A percentile compares a stretch with the other conserved stretches of the same genome.
Evolutionary conservation across 2,113 vertebrate genomes (phyloP).

Genomic region (Phyllostomus discolor): DNA sequence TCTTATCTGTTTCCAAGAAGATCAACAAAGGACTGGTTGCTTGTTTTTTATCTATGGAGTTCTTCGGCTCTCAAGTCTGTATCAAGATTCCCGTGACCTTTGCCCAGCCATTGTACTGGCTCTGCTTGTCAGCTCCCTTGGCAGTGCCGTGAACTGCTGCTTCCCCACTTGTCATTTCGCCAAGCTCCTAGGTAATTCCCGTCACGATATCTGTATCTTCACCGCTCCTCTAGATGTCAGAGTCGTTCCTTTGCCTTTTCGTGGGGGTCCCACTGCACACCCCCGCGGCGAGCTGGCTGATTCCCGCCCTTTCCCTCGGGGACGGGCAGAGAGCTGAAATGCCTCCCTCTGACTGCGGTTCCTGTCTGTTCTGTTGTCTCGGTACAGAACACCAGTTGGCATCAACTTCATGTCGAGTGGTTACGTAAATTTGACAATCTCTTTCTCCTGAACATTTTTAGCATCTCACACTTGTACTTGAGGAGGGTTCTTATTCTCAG

Average conservation of each 20-base stretch:
- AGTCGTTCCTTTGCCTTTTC: background rate
- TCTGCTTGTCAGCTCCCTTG: background rate
- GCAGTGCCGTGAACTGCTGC: background rate
- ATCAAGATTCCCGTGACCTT: background rate
- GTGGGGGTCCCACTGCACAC: background rate
- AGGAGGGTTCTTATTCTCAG: background rate
- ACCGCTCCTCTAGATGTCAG: background rate
- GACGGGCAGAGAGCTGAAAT: accelerated
- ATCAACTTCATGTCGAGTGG: background rate
- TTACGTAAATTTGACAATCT: background rate
- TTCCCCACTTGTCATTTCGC: background rate
- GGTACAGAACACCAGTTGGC: background rate
- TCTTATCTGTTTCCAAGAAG: background rate
- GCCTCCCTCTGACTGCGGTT: background rate
- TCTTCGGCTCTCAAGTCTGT: background rate
- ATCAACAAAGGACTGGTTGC: background rate
- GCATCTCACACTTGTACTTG: background rate
- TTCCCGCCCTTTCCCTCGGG: background rate
- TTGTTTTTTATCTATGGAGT: background rate
- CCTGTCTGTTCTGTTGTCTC: background rate
- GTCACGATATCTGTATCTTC: background rate
- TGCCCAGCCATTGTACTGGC: background rate
- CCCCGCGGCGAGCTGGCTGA: background rate
- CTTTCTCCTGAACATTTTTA: background rate
- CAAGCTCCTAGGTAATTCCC: background rate